phyloP scores from a whole-genome alignment of 2,797 vertebrate genomes.

The Anas georgica region DNA sequence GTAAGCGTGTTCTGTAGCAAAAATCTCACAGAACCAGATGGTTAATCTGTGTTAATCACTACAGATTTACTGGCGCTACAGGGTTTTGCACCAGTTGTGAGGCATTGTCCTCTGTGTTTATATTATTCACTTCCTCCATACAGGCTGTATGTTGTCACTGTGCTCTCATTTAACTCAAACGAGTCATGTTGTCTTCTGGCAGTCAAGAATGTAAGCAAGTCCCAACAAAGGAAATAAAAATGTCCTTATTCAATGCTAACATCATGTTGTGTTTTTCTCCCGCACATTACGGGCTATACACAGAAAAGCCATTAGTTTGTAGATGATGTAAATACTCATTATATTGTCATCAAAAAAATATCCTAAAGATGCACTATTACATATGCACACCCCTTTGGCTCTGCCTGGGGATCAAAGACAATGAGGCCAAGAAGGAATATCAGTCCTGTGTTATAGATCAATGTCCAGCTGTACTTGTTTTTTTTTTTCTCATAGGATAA shows the following conservation, averaged over 20 bases:
- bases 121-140: not conserved
- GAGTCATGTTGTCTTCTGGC: not conserved
- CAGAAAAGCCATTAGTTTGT: not conserved
- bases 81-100: not conserved
- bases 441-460: not conserved
- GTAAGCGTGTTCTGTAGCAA: not conserved
- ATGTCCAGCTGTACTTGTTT: not conserved
- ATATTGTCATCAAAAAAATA: not conserved
- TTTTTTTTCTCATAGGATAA: not conserved
- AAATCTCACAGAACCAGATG: not conserved
- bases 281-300: not conserved
- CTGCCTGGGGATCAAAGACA: not conserved
- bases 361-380: not conserved
- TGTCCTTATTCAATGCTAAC: not conserved
- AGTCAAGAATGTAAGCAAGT: not conserved
- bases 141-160: not conserved
- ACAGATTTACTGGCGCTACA: not conserved
- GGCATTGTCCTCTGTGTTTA: not conserved
- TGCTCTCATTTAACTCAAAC: not conserved
- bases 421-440: not conserved
- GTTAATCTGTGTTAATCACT: not conserved
- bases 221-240: not conserved
- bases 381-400: rapidly evolving
- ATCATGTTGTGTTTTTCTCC: not conserved
- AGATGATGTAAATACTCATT: slow-evolving; percentile 9